Evolutionary conservation across 1,140 invertebrate genomes (phyloP).

Genomic region (Brachionus paranguensis): DNA sequence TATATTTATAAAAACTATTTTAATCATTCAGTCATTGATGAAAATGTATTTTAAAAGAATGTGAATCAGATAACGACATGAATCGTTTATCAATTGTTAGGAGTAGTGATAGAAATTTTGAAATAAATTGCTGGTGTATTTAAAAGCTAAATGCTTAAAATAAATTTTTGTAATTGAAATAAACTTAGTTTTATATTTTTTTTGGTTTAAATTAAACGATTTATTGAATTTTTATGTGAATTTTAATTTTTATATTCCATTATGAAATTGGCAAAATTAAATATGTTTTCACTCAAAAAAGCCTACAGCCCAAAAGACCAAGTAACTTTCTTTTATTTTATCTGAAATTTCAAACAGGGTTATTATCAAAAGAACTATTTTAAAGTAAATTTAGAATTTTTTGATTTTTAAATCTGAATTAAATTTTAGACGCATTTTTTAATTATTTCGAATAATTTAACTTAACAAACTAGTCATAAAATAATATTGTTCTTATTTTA

Average conservation of each 20-base stretch:
- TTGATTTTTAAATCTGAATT: background rate
- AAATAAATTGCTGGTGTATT: background rate
- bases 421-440: background rate
- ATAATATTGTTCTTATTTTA: background rate
- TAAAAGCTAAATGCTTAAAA: background rate
- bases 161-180: background rate
- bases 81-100: background rate
- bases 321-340: background rate
- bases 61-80: background rate
- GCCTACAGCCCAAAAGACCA: background rate
- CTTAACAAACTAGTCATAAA: background rate
- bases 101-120: background rate
- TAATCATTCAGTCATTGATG: background rate
- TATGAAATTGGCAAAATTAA: background rate
- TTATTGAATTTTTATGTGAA: background rate
- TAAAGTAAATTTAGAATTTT: background rate
- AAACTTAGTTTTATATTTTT: background rate
- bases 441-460: no score
- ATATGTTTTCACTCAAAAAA: background rate
- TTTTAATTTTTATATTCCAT: background rate
- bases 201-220: background rate
- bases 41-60: background rate
- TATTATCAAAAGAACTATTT: background rate
- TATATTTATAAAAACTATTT: background rate
- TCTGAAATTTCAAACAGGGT: background rate